A percentile compares a stretch with the other conserved stretches of the same genome.
Evolutionary conservation across 2,113 vertebrate genomes (phyloP).

Genomic region (Myotis lucifugus): DNA sequence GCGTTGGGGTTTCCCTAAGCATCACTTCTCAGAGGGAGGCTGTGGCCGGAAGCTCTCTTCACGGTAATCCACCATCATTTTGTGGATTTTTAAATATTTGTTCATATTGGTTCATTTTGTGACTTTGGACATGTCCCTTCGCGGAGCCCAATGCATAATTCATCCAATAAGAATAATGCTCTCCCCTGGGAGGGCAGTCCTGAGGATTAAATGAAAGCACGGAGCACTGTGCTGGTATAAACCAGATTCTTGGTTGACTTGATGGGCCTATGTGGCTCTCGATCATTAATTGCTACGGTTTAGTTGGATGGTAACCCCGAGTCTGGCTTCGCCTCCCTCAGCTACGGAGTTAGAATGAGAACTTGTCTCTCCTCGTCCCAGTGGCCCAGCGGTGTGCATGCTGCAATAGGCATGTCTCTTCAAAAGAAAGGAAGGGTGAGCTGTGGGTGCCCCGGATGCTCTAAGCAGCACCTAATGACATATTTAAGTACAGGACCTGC

Average conservation of each 20-base stretch:
- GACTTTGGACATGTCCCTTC: neutral
- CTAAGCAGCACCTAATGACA: slow-evolving; percentile 71
- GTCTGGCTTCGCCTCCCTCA: neutral
- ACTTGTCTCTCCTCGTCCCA: neutral
- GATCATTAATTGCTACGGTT: neutral
- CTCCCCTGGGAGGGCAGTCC: neutral
- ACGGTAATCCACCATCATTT: neutral
- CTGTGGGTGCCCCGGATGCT: slow-evolving; percentile 40
- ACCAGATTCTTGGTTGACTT: neutral
- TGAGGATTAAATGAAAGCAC: neutral
- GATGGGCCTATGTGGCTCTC: neutral
- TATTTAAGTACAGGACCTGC: slow-evolving; percentile 60
- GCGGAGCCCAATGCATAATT: neutral
- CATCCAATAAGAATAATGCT: neutral
- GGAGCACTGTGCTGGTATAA: neutral
- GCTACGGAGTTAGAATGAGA: neutral
- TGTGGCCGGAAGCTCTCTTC: neutral
- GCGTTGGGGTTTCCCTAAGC: neutral
- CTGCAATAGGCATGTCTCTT: slow-evolving; percentile 38
- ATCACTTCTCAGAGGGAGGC: neutral
- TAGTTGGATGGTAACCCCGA: neutral
- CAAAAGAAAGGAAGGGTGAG: slow-evolving; percentile 47
- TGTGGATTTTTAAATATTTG: too few relatives aligned
- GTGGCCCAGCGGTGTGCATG: neutral
- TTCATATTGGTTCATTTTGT: neutral